Base-by-base conservation (phyloP, 2,888 invertebrate species). In the Imbricaverruca yamaguchii region DNA sequence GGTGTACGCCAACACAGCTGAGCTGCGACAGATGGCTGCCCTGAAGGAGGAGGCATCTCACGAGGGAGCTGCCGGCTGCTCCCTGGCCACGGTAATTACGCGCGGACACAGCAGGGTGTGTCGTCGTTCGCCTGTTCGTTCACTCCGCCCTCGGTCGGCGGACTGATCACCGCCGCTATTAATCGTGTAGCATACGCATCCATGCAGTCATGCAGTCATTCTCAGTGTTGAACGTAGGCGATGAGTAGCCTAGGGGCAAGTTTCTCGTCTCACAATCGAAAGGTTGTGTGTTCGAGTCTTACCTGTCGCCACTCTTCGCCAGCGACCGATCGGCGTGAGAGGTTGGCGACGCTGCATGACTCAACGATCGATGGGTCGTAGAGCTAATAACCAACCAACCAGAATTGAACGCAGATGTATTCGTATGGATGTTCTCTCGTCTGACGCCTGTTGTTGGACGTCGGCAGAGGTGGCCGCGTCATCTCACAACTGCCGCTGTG, bases 1-100 rank as follows among this genome's bases (percentile, higher is more conserved):
- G 53, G 91, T 95, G 86, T 96, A 96, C 88, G 95, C 95, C 85
- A 96, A 96, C 87, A 94, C 95, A 94, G 94, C 94, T 84, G 95
- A 96, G 87, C 88, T 95, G 86, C 82, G 82, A 1, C 39, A 74
- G 74, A 74, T 74, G 74, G 74, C 74, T 6, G 74, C 74, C 4
- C 74, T 74, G 39, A 74, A 74, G 53, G 74, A 74, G 74, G 74
- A 74, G 74, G 53, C 53, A 1, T 39, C 74, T 39, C 53, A 10
- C 11, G 74, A 74, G 18, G 18, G 15, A 8, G 39, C 53, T 18
- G 12, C 74, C 53, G 53, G 15, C 53, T 4, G 9, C 74, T 8
- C 65, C 3, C 65, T 65, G 23, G 4, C 65, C 23, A 23, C 65
- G 65, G 65, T 65, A 23, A n/a, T 61, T 9, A 8, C 61, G 15